These are phyloP conservation scores for Sinocyclocheilus anophthalmus DNA, from an alignment of 2,113 vertebrate genomes.

Conservation along the genomic window DNA sequence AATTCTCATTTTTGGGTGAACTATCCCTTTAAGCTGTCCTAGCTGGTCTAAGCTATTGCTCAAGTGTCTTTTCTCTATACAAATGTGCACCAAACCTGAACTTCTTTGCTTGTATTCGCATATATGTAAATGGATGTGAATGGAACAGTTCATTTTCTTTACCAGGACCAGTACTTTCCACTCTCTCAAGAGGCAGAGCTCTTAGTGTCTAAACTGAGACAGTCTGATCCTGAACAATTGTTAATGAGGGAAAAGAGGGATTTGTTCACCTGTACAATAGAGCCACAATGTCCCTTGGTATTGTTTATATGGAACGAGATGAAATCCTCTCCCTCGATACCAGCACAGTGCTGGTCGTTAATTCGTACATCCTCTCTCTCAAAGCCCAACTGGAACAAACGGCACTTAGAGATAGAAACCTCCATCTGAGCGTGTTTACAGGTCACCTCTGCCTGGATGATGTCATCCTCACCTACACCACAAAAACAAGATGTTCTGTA, in stretches of 20 bases:
- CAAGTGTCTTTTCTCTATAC: neutral
- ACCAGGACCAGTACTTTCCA: neutral
- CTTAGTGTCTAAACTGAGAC: neutral
- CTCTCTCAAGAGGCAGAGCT: neutral
- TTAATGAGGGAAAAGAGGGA: neutral
- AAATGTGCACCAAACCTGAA: neutral
- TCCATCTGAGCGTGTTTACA: constrained; percentile 96
- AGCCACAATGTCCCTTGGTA: constrained; percentile 95
- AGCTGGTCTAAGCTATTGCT: neutral
- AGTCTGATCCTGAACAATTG: neutral
- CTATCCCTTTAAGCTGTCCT: neutral
- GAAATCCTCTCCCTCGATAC: constrained; percentile 94
- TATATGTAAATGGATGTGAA: neutral
- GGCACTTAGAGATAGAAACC: constrained; percentile 97
- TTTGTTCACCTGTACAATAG: constrained; percentile 86
- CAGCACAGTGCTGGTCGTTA: constrained; percentile 88
- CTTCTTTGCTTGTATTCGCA: neutral
- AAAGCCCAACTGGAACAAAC: constrained; percentile 95
- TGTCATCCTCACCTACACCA: constrained; percentile 85
- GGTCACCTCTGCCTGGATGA: constrained; percentile 93
- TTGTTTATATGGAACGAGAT: constrained; percentile 99
- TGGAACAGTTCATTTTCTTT: neutral
- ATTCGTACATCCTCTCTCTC: constrained; percentile 91
- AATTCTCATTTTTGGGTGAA: no score
- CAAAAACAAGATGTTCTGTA: neutral